phyloP scores from a whole-genome alignment of 2,888 invertebrate species.

The Diaphora mendica region DNA sequence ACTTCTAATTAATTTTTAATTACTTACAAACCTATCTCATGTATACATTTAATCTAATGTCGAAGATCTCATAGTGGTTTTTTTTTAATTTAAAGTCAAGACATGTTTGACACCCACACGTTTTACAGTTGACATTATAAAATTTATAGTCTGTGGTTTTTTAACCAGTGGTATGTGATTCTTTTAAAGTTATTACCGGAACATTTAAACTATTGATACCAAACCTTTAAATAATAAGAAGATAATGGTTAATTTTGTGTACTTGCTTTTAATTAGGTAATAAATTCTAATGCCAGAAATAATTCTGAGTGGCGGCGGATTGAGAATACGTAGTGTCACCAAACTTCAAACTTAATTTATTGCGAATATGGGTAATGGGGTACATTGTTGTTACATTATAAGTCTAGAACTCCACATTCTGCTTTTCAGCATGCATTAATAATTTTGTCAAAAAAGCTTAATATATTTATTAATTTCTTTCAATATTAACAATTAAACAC shows the following conservation, averaged over 20 bases:
- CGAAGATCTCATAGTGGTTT: conserved; percentile 33
- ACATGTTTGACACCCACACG: conserved; percentile 56
- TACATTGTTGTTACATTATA: too few relatives aligned
- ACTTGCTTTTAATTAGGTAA: not conserved
- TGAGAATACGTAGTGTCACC: too few relatives aligned
- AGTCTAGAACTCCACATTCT: too few relatives aligned
- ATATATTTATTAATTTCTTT: too few relatives aligned
- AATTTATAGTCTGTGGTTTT: conserved; percentile 30
- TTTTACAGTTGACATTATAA: conserved; percentile 63
- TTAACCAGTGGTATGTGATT: conserved; percentile 32
- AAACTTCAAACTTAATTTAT: too few relatives aligned
- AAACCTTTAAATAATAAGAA: not conserved
- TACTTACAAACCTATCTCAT: conserved; percentile 23
- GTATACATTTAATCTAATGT: conserved; percentile 35
- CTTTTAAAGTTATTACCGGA: conserved; percentile 12
- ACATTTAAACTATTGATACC: not conserved
- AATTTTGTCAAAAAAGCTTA: too few relatives aligned
- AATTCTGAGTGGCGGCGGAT: too few relatives aligned
- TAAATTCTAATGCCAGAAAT: not conserved
- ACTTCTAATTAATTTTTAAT: conserved; percentile 46
- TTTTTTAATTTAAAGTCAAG: conserved; percentile 13
- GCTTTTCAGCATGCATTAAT: too few relatives aligned
- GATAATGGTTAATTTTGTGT: not conserved
- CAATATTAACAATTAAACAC: too few relatives aligned
- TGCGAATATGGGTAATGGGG: too few relatives aligned